Base-by-base conservation (phyloP, 2,888 invertebrate genomes). In the Artemia sinica region DNA sequence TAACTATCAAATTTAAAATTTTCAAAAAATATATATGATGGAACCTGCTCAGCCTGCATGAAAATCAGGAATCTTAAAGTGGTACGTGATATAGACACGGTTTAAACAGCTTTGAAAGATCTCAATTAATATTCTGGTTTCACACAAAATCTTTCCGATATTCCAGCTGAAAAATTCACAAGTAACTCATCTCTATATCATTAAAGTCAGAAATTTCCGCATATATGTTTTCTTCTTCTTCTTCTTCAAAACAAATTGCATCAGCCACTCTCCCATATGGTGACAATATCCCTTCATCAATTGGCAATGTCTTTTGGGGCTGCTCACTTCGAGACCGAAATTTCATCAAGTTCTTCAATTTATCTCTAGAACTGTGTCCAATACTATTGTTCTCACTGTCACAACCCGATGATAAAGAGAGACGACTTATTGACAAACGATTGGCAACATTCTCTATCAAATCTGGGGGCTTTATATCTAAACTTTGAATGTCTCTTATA, bases 321-420 rank as follows among this genome's bases (percentile, higher is more conserved):
- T 58, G 58, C 18, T 58, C 58, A 58, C 58, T 58, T 14, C 58
- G 58, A n/a, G 58, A 58, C 1, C 58, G 58, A 18, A 58, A 58
- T 58, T 58, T 58, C 58, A 58, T 58, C 58, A 58, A 58, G 18
- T 58, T 58, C 18, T 58, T 58, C 58, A 58, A 9, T 58, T 58
- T 58, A n/a, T 58, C 58, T 18, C 58, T 58, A n/a, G 58, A 58
- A 18, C 10, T 58, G 10, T 58, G 58, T 18, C 58, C 58, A 8
- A 58, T 18, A 58, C 58, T 58, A 18, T 18, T 58, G 14, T n/a
- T 58, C 8, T 58, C 58, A 58, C 58, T 58, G 18, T 58, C 58
- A 58, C 58, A 58, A 8, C 58, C 58, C n/a, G 58, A 58, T n/a
- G 58, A 58, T 18, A 58, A 8, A 8, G 58, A 58, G 7, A 58